Evolutionary conservation across 2,888 invertebrate genomes (phyloP), one percentile per base, ranked within the genome.

Genomic region (Agrochola lota): DNA sequence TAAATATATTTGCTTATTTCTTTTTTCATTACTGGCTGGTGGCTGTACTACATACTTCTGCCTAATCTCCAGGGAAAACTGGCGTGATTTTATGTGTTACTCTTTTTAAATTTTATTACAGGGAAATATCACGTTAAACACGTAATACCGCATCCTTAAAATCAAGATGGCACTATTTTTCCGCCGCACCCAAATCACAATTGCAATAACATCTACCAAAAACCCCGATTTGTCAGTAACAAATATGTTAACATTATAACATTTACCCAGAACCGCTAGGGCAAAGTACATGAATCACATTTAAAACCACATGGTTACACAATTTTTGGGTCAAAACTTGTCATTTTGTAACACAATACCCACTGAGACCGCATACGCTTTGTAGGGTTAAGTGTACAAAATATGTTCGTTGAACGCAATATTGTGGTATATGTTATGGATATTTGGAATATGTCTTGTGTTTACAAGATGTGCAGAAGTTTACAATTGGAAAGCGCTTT

Each of bases 281-380:
- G 78, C 77, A 78, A 78, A 77, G 74, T 46, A 73, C 70, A 88
- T 87, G 87, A 87, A 86, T 88, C 84, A 87, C 77, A 81, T 84
- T 78, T 79, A 81, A 85, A 85, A 84, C 84, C 85, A 69, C 88
- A 89, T 60, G 62, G 73, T 89, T 86, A 79, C 83, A 82, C 80
- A 83, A 87, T 80, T 87, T 86, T 87, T 77, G 83, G 85, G 86
- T 87, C 81, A 85, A 85, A 88, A 88, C 82, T 71, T 71, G 85
- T 80, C 80, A 86, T 87, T 86, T 89, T 78, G 85, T 70, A 87
- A 87, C 84, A 85, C 86, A 86, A 86, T 86, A 83, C 83, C 30
- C 74, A 72, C 52, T 75, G 77, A 69, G 81, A 88, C 86, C 88
- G 76, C 89, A 87, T 70, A 15, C 46, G 75, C 73, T 55, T 73